phyloP scores from a whole-genome alignment of 1,140 invertebrate species.

The Chrysoperla carnea region DNA sequence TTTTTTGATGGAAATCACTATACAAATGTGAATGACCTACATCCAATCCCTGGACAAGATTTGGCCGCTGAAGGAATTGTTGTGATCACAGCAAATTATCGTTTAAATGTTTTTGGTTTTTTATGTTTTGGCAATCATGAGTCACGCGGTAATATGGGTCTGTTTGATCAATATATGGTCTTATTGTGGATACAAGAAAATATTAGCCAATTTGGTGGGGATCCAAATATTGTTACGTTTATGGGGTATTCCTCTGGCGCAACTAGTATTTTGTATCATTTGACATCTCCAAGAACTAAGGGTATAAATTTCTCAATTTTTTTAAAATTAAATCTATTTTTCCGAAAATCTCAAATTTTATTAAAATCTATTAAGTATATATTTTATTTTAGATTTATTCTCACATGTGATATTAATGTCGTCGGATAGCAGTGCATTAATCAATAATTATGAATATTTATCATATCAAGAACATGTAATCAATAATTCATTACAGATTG shows the following conservation, averaged over 20 bases:
- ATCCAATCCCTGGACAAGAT: slow-evolving; percentile 39
- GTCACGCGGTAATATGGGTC: slow-evolving; percentile 44
- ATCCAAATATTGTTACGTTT: slow-evolving; percentile 45
- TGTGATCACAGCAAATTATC: slow-evolving; percentile 41
- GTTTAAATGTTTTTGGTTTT: slow-evolving; percentile 49
- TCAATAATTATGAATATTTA: no score
- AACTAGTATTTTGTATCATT: slow-evolving; percentile 35
- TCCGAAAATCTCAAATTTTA: no score
- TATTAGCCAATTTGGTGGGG: slow-evolving; percentile 52
- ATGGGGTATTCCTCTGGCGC: slow-evolving; percentile 49
- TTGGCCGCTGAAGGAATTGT: slow-evolving; percentile 42
- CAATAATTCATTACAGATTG: not conserved
- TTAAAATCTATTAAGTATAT: no score
- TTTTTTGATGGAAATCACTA: slow-evolving; percentile 37
- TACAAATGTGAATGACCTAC: slow-evolving; percentile 20
- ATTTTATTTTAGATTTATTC: no score
- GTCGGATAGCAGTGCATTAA: no score
- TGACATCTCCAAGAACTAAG: slow-evolving; percentile 36
- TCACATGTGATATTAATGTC: no score
- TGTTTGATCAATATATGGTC: slow-evolving; percentile 52
- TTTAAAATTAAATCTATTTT: not conserved
- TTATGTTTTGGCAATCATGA: slow-evolving; percentile 39
- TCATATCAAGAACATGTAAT: not conserved
- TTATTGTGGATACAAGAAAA: slow-evolving; percentile 54
- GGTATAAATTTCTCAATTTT: slow-evolving; percentile 20